These are phyloP conservation scores for Pogona vitticeps DNA, from an alignment of 2,113 vertebrate genomes.

Conservation along the genomic window DNA sequence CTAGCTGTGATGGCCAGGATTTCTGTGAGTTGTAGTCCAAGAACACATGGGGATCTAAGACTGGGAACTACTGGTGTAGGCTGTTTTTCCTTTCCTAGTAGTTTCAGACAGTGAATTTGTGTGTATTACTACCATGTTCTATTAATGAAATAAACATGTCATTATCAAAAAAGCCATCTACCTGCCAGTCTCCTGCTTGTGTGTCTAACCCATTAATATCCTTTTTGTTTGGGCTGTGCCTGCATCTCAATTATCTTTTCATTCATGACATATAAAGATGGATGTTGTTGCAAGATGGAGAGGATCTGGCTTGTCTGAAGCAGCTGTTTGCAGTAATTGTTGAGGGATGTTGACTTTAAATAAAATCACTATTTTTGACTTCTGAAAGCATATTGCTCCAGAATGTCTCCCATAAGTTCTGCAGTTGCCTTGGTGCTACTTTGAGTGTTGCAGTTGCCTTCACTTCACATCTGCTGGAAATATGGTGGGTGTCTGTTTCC, in stretches of 20 bases:
- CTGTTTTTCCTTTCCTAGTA: too few species aligned
- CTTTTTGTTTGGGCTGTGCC: background rate
- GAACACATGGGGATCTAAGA: too few species aligned
- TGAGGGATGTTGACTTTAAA: background rate
- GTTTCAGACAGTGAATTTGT: too few species aligned
- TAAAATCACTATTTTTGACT: background rate
- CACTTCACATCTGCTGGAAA: background rate
- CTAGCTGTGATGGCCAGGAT: too few species aligned
- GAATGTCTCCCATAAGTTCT: background rate
- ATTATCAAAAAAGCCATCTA: too few species aligned
- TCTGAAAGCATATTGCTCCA: background rate
- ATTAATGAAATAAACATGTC: too few species aligned
- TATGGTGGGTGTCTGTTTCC: background rate
- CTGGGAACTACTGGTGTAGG: too few species aligned
- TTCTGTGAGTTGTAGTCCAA: too few species aligned
- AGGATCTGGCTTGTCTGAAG: background rate
- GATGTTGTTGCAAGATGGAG: background rate
- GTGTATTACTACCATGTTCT: too few species aligned
- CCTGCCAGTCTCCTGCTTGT: background rate
- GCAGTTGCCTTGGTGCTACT: background rate
- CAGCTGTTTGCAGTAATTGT: background rate
- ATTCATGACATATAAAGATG: background rate
- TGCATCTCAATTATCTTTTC: background rate
- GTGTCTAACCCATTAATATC: background rate
- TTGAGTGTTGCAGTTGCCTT: background rate